A percentile compares a stretch with the other conserved stretches of the same genome.
phyloP scores from a whole-genome alignment of 2,888 invertebrate genomes.

The Halictus ligatus region DNA sequence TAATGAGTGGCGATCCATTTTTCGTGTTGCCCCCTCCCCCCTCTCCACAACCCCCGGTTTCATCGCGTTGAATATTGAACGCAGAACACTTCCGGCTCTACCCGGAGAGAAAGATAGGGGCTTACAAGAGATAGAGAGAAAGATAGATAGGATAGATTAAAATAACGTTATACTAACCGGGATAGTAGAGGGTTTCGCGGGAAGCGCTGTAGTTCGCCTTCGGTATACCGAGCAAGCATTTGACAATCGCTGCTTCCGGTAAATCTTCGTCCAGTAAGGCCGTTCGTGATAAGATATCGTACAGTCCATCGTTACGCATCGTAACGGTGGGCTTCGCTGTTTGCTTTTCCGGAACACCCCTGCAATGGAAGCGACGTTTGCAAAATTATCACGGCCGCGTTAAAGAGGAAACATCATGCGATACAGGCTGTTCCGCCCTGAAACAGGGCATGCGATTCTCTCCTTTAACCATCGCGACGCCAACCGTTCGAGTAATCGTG shows the following conservation, averaged over 20 bases:
- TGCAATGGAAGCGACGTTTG: conserved; percentile 63
- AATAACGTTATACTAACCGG: conserved; percentile 76
- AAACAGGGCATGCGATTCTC: conserved; percentile 5
- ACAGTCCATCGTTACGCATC: conserved; percentile 75
- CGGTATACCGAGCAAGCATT: conserved; percentile 80
- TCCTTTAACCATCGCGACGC: not conserved
- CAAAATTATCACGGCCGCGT: conserved; percentile 47
- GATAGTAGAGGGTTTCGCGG: conserved; percentile 78
- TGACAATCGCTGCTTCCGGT: conserved; percentile 76
- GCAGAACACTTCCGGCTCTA: conserved; percentile 6
- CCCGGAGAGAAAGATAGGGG: conserved; percentile 33
- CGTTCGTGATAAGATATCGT: conserved; percentile 78
- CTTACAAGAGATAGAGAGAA: conserved; percentile 25
- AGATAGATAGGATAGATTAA: conserved; percentile 44
- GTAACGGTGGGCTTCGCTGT: conserved; percentile 72
- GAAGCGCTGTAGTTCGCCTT: conserved; percentile 78
- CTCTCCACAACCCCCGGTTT: not conserved
- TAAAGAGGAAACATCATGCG: conserved; percentile 39
- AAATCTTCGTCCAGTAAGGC: conserved; percentile 77
- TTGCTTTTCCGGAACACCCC: conserved; percentile 70
- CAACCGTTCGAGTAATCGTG: not conserved
- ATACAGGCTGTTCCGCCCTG: conserved; percentile 4
- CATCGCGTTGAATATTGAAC: conserved; percentile 22
- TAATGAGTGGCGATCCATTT: conserved; percentile 3
- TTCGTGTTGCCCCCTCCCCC: not conserved